phyloP scores from a whole-genome alignment of 2,888 invertebrate genomes.

The Tipula lateralis region DNA sequence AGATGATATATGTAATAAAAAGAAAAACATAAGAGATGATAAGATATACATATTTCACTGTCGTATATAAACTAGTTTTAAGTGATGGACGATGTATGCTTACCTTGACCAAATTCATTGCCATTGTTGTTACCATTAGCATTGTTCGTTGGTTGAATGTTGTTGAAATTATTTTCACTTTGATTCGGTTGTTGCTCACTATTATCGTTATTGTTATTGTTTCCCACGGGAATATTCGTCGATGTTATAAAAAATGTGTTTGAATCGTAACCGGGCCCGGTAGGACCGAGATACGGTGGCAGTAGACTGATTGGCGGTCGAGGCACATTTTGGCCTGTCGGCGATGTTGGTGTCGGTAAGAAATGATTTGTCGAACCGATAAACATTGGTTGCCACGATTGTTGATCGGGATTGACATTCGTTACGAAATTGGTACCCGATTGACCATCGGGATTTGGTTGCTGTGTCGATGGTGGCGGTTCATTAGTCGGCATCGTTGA shows the following conservation, averaged over 20 bases:
- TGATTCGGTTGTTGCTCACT: not conserved
- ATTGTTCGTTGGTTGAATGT: not conserved
- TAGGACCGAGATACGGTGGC: not conserved
- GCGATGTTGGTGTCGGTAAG: not conserved
- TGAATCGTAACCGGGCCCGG: not conserved
- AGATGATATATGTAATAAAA: not conserved
- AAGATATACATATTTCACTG: not conserved
- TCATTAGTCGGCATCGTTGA: not conserved
- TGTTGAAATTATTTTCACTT: constrained; percentile 28
- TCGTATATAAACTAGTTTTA: not conserved
- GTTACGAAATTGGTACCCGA: constrained; percentile 7
- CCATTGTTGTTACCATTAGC: not conserved
- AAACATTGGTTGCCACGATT: constrained; percentile 27
- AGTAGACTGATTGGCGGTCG: not conserved
- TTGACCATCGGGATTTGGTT: constrained; percentile 16
- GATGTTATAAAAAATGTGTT: not conserved
- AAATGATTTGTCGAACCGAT: not conserved
- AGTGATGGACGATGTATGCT: not conserved
- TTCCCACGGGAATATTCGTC: not conserved
- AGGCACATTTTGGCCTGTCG: not conserved
- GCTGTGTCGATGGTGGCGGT: not conserved
- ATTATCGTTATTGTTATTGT: not conserved
- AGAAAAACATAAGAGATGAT: not conserved
- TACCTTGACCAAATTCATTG: constrained; percentile 27
- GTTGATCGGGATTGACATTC: not conserved